Base-by-base conservation (phyloP, 2,113 vertebrate genomes). In the Elaphurus davidianus region DNA sequence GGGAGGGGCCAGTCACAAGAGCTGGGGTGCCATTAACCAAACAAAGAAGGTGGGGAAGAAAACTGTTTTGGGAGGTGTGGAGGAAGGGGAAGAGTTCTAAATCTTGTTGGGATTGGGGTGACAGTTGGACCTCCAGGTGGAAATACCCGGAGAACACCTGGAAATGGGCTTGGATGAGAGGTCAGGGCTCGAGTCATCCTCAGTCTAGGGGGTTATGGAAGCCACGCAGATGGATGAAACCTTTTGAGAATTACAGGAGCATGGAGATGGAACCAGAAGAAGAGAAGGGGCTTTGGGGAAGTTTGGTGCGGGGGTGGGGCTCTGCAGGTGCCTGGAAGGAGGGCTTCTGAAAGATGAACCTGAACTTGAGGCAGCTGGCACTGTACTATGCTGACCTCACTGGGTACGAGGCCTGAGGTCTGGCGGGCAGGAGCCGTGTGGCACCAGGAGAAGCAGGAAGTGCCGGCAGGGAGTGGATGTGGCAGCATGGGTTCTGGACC, bases 321-420 rank as follows among this genome's bases (percentile, higher is more conserved):
- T 87, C 27, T 40, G 14, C 16, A 2, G 59, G 52, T 2, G 1
- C 16, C 60, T 2, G 4, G 47, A 62, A 82, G 71, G 45, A 36
- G 25, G 25, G n/a, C 28, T 55, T 54, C n/a, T 3, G 3, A 11
- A 87, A 95, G 45, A 27, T 30, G n/a, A 82, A 19, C 2, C 10
- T 52, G 64, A 25, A 23, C 13, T 17, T 33, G 15, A 50, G 50
- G 23, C 52, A 21, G 2, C 36, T 40, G 3, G 3, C 64, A 62
- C 59, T 54, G 79, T 0, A 0, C 50, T 47, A 0, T 19, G 76
- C 76, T 79, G 76, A 15, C 76, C 15, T n/a, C 12, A 0, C 50
- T 82, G 79, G 30, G 30, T 21, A n/a, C 0, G 1, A 82, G 50
- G 50, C 33, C 50, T 23, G 79, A 45, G 54, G 50, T 16, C 82